Evolutionary conservation across 1,140 invertebrate genomes (phyloP), one percentile per base, ranked within the genome.

Genomic region (Hyles vespertilio): DNA sequence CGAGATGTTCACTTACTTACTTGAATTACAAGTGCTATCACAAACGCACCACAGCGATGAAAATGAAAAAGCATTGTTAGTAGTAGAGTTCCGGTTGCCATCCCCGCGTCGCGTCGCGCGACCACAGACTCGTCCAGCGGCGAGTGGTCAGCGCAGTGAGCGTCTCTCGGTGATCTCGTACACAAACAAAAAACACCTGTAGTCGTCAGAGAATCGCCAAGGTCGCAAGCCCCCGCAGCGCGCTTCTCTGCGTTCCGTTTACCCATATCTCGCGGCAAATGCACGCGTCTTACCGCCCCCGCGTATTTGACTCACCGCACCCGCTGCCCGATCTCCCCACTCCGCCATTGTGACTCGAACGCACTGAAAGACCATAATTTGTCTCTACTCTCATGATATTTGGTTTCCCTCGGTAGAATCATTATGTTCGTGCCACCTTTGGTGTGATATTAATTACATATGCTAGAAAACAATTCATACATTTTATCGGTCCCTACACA

Each of bases 121-220:
- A 58, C 59, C 40, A 43, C 50, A 60, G 56, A 61, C 63, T 65
- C 63, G 63, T 53, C 65, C 54, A 33, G 59, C 55, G 62, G 64
- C 47, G 52, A 75, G 62, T 73, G 65, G 66, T 65, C 71, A 65
- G 63, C 66, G 58, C 71, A 63, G 62, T 61, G 55, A 74, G 74
- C 74, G 69, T 80, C 65, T 69, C 69, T 70, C 62, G 54, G 69
- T 71, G 70, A 81, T 83, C 72, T 79, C 69, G 74, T 72, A 66
- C 74, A 77, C 83, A 85, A 88, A 87, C 83, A 86, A 88, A 84
- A 88, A 88, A 84, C 83, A 87, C 85, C 83, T 86, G 83, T 89
- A 86, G 80, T 81, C 78, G 81, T 79, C 78, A 78, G 77, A 70
- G 78, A 84, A 84, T 79, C 70, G 76, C 72, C 82, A 88, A 86